These are phyloP conservation scores for Pristionchus exspectatus DNA, from an alignment of 2,888 invertebrate genomes.

Conservation along the genomic window DNA sequence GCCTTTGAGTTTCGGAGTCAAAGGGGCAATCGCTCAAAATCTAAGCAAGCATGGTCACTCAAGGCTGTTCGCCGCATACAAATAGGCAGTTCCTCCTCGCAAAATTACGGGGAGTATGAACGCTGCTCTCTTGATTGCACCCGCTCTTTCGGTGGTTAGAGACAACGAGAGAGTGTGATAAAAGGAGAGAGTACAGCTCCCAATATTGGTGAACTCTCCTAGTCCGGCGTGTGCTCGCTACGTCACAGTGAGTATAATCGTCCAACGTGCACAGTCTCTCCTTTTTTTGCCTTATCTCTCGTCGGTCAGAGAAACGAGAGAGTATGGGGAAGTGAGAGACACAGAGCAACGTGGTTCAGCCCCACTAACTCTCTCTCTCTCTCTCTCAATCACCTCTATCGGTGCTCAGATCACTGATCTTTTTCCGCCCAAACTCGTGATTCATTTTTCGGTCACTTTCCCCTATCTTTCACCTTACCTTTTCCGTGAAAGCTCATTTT, in stretches of 20 bases:
- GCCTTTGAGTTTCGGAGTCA: not conserved
- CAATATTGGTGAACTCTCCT: not conserved
- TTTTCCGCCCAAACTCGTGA: not conserved
- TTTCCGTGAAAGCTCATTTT: not conserved
- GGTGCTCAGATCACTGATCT: not conserved
- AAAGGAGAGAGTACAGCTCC: not conserved
- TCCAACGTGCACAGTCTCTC: not conserved
- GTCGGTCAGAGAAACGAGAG: too few species aligned
- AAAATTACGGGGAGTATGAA: not conserved
- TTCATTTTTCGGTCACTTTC: not conserved
- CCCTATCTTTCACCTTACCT: not conserved
- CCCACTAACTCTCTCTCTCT: not conserved
- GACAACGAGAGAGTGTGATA: not conserved
- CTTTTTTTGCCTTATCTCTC: too few species aligned
- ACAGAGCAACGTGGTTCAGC: not conserved
- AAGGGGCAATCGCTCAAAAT: not conserved
- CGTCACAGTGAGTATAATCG: too few species aligned
- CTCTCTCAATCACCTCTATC: not conserved
- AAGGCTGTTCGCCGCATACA: not conserved
- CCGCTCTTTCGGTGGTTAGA: not conserved
- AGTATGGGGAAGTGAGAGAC: too few species aligned
- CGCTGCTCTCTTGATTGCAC: not conserved
- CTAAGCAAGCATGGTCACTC: conserved; percentile 10
- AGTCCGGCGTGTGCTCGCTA: not conserved
- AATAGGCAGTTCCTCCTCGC: conserved; percentile 14